Percentiles rank a stretch among this genome's conserved stretches.
Evolutionary conservation across 2,113 vertebrate genomes (phyloP).

Genomic region (Oriolus oriolus): DNA sequence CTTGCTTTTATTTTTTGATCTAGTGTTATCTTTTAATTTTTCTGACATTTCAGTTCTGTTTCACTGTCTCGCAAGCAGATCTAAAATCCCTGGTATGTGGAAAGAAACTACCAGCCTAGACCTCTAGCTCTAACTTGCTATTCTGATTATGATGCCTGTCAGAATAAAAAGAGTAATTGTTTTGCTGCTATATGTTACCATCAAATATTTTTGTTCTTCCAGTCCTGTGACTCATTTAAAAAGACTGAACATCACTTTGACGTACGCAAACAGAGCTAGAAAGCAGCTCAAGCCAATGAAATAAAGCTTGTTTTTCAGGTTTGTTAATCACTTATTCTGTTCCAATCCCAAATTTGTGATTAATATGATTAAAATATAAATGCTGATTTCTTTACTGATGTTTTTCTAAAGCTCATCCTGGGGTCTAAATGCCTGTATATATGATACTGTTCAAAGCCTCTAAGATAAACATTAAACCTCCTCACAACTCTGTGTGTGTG

Average conservation of each 20-base stretch:
- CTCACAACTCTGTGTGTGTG: neutral
- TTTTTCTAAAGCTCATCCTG: neutral
- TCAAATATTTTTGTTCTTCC: constrained; percentile 57
- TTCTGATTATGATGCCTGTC: constrained; percentile 31
- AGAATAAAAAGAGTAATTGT: constrained; percentile 52
- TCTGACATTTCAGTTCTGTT: constrained; percentile 44
- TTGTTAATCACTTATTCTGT: neutral
- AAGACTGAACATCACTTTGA: constrained; percentile 45
- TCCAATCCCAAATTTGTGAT: neutral
- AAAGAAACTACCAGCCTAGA: constrained; percentile 21
- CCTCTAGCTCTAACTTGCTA: constrained; percentile 23
- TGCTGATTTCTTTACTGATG: neutral
- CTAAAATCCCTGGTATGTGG: constrained; percentile 6
- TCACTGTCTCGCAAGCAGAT: neutral
- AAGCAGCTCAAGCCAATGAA: constrained; percentile 36
- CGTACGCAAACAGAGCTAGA: constrained; percentile 29
- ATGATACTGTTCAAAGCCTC: neutral
- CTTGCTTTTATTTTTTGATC: constrained; percentile 33
- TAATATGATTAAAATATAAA: constrained; percentile 9
- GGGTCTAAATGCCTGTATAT: neutral
- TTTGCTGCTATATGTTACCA: constrained; percentile 53
- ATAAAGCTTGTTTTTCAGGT: constrained; percentile 17
- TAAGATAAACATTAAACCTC: neutral
- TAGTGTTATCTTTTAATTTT: constrained; percentile 17
- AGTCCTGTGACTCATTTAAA: constrained; percentile 52